Evolutionary conservation across 2,797 vertebrate species (phyloP).

Genomic region (Coccyzus lansbergi): DNA sequence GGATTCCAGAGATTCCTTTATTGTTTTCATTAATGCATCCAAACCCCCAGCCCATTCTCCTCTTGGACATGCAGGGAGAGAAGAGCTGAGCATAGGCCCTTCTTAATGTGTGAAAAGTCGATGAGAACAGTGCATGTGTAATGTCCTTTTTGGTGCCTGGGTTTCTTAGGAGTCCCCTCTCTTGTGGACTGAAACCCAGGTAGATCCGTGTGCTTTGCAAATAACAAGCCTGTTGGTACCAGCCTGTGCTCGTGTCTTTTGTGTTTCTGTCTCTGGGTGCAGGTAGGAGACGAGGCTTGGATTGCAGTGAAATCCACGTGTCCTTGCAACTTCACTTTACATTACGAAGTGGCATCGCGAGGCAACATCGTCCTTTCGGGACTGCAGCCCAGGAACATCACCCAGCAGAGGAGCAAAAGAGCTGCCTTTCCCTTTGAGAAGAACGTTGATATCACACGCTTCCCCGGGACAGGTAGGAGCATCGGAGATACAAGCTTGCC

Average conservation of each 20-base stretch:
- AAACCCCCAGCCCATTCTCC: slow-evolving; percentile 22
- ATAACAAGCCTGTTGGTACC: not conserved
- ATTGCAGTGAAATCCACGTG: slow-evolving; percentile 90
- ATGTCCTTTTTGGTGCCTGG: not conserved
- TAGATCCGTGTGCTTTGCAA: not conserved
- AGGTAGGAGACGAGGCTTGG: slow-evolving; percentile 89
- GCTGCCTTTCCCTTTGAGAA: slow-evolving; percentile 79
- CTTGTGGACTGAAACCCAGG: not conserved
- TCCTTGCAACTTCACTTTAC: slow-evolving; percentile 91
- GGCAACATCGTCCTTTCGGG: slow-evolving; percentile 92
- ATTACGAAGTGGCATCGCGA: slow-evolving; percentile 89
- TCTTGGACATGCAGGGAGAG: not conserved
- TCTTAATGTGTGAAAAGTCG: not conserved
- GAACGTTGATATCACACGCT: slow-evolving; percentile 68
- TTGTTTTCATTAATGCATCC: slow-evolving; percentile 51
- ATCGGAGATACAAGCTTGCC: not conserved
- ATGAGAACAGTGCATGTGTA: not conserved
- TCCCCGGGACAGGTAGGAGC: slow-evolving; percentile 47
- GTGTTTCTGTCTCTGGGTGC: not conserved
- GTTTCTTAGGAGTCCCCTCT: not conserved
- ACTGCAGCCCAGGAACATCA: slow-evolving; percentile 79
- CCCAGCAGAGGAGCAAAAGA: slow-evolving; percentile 81
- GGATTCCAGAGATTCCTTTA: slow-evolving; percentile 66
- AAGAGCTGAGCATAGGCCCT: not conserved
- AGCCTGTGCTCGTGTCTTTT: not conserved